Evolutionary conservation across 2,888 invertebrate genomes (phyloP).

Genomic region (Willowsia nigromaculata): DNA sequence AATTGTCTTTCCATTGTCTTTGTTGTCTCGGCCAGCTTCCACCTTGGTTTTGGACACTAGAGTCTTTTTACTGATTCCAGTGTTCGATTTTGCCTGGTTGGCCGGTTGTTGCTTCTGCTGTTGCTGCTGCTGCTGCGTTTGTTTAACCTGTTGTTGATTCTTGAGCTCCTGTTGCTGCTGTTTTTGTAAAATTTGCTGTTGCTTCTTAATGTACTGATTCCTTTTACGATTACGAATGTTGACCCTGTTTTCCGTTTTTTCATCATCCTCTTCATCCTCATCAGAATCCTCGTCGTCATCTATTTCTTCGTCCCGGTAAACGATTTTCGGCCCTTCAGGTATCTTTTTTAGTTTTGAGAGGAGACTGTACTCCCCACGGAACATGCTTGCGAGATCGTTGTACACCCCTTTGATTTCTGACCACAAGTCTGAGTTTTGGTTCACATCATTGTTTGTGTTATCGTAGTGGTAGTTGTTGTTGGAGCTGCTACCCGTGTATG

Average conservation of each 20-base stretch:
- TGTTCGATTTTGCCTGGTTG: not conserved
- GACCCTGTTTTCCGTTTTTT: slow-evolving; percentile 34
- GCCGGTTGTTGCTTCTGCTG: not conserved
- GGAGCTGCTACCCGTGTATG: not conserved
- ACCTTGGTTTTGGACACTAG: slow-evolving; percentile 41
- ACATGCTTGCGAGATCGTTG: slow-evolving; percentile 75
- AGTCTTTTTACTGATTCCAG: slow-evolving; percentile 10
- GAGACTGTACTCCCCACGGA: slow-evolving; percentile 73
- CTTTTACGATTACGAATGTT: slow-evolving; percentile 50
- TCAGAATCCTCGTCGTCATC: slow-evolving; percentile 43
- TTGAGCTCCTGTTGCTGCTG: slow-evolving; percentile 33
- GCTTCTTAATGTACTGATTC: slow-evolving; percentile 54
- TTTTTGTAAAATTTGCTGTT: slow-evolving; percentile 38
- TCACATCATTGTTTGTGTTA: slow-evolving; percentile 47
- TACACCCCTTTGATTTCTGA: slow-evolving; percentile 77
- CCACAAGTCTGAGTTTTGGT: slow-evolving; percentile 75
- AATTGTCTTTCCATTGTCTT: slow-evolving; percentile 55
- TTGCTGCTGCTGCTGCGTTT: not conserved
- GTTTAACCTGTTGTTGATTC: slow-evolving; percentile 10
- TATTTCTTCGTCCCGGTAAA: slow-evolving; percentile 72
- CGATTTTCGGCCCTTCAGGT: slow-evolving; percentile 67
- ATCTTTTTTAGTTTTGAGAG: slow-evolving; percentile 50
- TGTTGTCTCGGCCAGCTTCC: slow-evolving; percentile 40
- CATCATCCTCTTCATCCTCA: slow-evolving; percentile 70
- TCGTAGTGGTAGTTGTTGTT: slow-evolving; percentile 53